phyloP scores from a whole-genome alignment of 92 coral and sea anemone genomes.

The Galaxea fascicularis region DNA sequence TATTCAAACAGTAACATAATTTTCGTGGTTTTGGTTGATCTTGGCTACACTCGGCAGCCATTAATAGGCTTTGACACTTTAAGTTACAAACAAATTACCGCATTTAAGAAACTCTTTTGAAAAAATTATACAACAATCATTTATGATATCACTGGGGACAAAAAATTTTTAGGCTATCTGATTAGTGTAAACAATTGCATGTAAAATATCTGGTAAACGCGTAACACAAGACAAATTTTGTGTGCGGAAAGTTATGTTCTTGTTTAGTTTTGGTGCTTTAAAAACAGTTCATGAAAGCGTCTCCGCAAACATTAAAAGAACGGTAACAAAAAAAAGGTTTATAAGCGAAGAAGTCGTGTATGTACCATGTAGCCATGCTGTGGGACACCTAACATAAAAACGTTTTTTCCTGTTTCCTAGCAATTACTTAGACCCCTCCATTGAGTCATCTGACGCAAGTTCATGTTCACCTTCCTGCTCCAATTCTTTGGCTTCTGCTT shows the following conservation, averaged over 20 bases:
- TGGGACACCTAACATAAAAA: too few species aligned
- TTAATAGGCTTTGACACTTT: background rate
- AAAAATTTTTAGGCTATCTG: too few species aligned
- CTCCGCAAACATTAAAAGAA: background rate
- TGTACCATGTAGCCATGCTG: too few species aligned
- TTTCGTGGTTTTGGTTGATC: conserved; percentile 1
- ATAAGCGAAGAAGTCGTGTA: too few species aligned
- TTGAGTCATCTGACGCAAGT: too few species aligned
- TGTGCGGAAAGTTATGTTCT: background rate
- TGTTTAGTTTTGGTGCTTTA: background rate
- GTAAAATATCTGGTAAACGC: background rate
- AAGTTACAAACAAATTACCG: background rate
- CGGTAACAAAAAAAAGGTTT: background rate
- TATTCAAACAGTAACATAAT: background rate
- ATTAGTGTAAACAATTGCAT: too few species aligned
- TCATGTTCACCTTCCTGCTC: too few species aligned
- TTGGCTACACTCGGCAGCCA: too few species aligned
- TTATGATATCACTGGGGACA: background rate
- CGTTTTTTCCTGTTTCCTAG: too few species aligned
- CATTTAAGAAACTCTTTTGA: background rate
- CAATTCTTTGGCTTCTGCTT: too few species aligned
- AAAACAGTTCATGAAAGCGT: background rate
- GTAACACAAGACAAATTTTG: background rate
- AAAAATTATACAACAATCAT: background rate
- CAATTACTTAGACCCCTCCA: too few species aligned